These are phyloP conservation scores for Parasteatoda tepidariorum DNA, from an alignment of 1,140 invertebrate species.

Conservation along the genomic window DNA sequence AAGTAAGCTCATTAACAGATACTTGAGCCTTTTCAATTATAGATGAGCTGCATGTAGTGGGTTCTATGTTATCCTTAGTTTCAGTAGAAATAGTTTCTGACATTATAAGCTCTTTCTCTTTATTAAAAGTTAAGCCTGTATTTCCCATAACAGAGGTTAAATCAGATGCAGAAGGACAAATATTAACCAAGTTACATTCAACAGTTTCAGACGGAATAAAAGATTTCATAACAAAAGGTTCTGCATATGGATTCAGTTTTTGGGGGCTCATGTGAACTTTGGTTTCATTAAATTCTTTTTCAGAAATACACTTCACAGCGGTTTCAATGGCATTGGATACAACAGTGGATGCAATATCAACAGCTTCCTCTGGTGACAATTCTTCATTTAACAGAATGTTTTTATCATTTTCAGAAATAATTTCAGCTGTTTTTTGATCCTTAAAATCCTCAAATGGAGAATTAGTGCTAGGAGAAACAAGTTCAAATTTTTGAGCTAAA, in stretches of 20 bases:
- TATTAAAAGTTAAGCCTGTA: no score
- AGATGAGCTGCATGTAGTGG: no score
- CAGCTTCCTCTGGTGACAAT: constrained; percentile 18
- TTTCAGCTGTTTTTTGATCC: not conserved
- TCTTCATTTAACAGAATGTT: not conserved
- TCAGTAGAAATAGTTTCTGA: no score
- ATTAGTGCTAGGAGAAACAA: not conserved
- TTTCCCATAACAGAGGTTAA: no score
- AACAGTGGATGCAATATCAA: constrained; percentile 40
- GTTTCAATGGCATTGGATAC: constrained; percentile 47
- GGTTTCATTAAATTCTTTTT: not conserved
- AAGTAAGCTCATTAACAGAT: no score
- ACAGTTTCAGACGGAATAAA: constrained; percentile 1
- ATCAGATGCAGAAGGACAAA: no score
- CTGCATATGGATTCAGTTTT: constrained; percentile 42
- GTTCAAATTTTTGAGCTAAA: not conserved
- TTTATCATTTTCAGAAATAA: not conserved
- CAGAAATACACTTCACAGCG: constrained; percentile 29
- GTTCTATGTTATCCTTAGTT: no score
- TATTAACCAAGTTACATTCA: not conserved
- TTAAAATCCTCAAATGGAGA: not conserved
- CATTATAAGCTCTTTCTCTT: no score
- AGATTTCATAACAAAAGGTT: constrained; percentile 54
- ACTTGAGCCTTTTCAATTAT: no score
- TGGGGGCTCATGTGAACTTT: not conserved